Evolutionary conservation across 2,888 invertebrate species (phyloP).

Genomic region (Synanthedon vespiformis): DNA sequence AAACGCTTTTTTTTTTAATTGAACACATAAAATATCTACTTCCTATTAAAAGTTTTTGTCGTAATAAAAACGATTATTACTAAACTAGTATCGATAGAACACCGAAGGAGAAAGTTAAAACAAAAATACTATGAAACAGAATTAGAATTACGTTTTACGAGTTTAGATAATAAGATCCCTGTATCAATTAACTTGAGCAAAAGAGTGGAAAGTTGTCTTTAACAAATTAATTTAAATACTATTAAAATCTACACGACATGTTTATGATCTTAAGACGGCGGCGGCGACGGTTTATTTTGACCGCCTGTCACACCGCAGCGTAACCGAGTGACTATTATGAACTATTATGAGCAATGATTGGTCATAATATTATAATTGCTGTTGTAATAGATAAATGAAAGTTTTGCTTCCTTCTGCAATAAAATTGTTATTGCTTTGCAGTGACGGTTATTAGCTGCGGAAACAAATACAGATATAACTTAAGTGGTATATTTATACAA

Average conservation of each 20-base stretch:
- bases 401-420: background rate
- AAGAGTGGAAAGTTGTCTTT: conserved; percentile 17
- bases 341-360: background rate
- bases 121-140: no score
- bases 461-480: no score
- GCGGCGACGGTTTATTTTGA: background rate
- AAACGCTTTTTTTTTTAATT: no score
- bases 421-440: background rate
- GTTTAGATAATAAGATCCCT: background rate
- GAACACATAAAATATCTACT: no score
- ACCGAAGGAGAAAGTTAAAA: no score
- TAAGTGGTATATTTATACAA: no score
- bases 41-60: no score
- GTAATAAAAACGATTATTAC: no score
- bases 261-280: conserved; percentile 6
- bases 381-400: background rate
- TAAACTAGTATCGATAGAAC: no score
- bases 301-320: conserved; percentile 6
- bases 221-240: conserved; percentile 30
- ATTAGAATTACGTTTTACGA: background rate
- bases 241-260: conserved; percentile 20
- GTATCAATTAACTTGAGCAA: conserved; percentile 8
- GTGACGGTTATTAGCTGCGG: no score
- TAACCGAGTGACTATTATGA: background rate
- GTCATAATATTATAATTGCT: background rate